phyloP scores from a whole-genome alignment of 2,888 invertebrate species.

The Sarcophaga variegata region DNA sequence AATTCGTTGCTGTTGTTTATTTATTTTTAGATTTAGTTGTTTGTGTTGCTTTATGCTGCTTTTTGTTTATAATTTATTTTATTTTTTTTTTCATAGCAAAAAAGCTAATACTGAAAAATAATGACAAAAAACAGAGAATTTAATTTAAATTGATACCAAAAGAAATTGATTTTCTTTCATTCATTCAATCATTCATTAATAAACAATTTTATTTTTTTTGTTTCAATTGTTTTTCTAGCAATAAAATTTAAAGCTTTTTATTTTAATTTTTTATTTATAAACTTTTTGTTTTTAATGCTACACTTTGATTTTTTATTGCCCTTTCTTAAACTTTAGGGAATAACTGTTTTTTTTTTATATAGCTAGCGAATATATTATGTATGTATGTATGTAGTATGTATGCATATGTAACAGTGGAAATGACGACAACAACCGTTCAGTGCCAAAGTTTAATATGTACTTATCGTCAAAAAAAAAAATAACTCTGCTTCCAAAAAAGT shows the following conservation, averaged over 20 bases:
- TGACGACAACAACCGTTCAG: conserved; percentile 53
- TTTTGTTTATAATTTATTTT: background rate
- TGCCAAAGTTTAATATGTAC: conserved; percentile 62
- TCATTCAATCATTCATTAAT: too few relatives aligned
- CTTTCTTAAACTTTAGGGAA: conserved; percentile 31
- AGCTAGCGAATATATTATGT: conserved; percentile 14
- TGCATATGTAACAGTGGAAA: conserved; percentile 24
- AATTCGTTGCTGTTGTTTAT: conserved; percentile 13
- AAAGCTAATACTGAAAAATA: conserved; percentile 31
- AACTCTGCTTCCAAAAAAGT: background rate
- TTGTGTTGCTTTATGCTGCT: background rate
- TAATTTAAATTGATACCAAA: background rate
- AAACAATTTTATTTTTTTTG: conserved; percentile 5
- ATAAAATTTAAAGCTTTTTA: too few relatives aligned
- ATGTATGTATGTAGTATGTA: too few relatives aligned
- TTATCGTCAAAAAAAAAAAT: conserved; percentile 30
- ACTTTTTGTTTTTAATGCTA: conserved; percentile 29
- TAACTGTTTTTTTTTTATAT: conserved; percentile 17
- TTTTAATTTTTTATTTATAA: background rate
- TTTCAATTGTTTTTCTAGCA: background rate
- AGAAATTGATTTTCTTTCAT: background rate
- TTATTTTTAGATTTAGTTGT: conserved; percentile 2
- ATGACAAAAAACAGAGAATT: background rate
- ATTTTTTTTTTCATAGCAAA: background rate
- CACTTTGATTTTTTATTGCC: conserved; percentile 40